phyloP scores from a whole-genome alignment of 2,113 vertebrate genomes.

The Orthochromis indermauri region DNA sequence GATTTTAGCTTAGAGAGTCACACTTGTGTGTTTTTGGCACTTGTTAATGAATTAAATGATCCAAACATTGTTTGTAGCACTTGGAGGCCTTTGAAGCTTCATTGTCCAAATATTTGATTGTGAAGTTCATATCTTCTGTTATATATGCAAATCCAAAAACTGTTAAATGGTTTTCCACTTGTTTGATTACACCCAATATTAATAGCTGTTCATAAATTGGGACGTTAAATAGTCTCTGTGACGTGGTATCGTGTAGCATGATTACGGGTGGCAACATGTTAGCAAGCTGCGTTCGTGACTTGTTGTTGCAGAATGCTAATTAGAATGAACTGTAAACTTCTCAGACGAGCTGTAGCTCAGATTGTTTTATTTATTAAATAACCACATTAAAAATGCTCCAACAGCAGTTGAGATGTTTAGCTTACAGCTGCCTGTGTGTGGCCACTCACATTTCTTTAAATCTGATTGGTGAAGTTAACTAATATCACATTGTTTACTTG shows the following conservation, averaged over 20 bases:
- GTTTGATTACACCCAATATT: neutral
- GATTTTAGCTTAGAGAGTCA: neutral
- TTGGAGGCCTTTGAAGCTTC: neutral
- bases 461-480: neutral
- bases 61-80: neutral
- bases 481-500: neutral
- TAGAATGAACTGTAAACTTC: neutral
- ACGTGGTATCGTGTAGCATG: neutral
- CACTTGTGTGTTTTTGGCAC: neutral
- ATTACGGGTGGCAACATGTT: neutral
- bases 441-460: neutral
- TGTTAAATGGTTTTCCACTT: neutral
- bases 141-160: neutral
- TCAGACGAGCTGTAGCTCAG: neutral
- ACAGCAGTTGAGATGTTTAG: neutral
- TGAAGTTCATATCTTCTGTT: neutral
- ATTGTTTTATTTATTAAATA: neutral
- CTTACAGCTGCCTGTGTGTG: neutral
- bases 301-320: neutral
- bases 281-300: neutral
- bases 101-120: neutral
- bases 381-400: neutral
- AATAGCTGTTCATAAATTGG: neutral
- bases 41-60: neutral
- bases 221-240: neutral